Evolutionary conservation across 2,113 vertebrate species (phyloP).

Genomic region (Colistium nudipinnis): DNA sequence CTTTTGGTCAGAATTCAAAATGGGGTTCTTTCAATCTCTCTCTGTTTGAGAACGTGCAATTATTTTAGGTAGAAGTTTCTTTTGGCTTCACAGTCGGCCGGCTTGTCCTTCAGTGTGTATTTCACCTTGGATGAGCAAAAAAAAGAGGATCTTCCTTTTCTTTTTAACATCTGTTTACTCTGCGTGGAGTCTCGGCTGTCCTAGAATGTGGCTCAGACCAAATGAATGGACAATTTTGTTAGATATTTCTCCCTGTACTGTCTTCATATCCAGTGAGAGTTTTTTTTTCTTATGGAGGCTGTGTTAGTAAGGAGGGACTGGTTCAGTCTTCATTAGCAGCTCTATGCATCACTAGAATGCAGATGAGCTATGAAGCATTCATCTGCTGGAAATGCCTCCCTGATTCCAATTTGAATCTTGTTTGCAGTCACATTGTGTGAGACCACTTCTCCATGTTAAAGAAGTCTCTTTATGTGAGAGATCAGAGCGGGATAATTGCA

Average conservation of each 20-base stretch:
- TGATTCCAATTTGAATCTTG: constrained; percentile 82
- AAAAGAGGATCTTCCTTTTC: constrained; percentile 15
- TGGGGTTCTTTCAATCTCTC: constrained; percentile 26
- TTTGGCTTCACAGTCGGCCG: constrained; percentile 3
- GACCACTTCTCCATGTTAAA: constrained; percentile 78
- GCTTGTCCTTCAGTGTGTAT: constrained; percentile 32
- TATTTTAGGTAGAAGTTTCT: constrained; percentile 40
- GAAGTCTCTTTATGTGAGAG: constrained; percentile 80
- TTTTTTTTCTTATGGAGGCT: constrained; percentile 49
- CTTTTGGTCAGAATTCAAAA: constrained; percentile 49
- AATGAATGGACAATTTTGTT: constrained; percentile 36
- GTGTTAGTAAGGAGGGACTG: constrained; percentile 56
- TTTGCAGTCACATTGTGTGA: constrained; percentile 81
- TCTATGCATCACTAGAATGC: constrained; percentile 77
- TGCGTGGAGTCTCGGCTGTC: constrained; percentile 9
- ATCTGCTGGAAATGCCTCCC: constrained; percentile 78
- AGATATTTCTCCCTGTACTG: constrained; percentile 26
- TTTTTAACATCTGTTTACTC: constrained; percentile 34
- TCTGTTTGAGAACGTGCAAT: constrained; percentile 26
- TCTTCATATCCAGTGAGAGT: constrained; percentile 51
- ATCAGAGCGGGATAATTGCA: constrained; percentile 82
- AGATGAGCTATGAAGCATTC: constrained; percentile 80
- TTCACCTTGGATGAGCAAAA: constrained; percentile 35
- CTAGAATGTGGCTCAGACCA: constrained; percentile 11
- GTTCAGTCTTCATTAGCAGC: constrained; percentile 78